These are phyloP conservation scores for Virgularia gustaviana DNA, from an alignment of 92 coral and sea anemone species.

Conservation along the genomic window DNA sequence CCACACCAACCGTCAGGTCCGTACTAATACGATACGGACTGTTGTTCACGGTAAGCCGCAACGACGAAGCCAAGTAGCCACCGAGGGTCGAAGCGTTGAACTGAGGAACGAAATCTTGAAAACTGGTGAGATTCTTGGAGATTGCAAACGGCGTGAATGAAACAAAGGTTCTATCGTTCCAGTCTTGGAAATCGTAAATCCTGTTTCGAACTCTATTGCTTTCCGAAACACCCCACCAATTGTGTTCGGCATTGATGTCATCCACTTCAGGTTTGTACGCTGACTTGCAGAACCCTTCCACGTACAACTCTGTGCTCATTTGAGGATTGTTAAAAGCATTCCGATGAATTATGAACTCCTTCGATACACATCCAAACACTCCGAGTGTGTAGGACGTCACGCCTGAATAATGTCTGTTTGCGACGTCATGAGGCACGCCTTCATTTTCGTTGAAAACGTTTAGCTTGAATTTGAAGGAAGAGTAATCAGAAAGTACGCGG, in stretches of 20 bases:
- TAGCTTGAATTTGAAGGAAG: conserved; percentile 12
- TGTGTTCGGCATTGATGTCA: conserved; percentile 35
- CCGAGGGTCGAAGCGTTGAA: neutral
- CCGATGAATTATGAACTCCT: conserved; percentile 19
- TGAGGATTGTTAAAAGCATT: conserved; percentile 47
- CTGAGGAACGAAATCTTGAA: neutral
- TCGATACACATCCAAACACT: conserved; percentile 37
- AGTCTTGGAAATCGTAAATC: conserved; percentile 58
- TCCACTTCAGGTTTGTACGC: neutral
- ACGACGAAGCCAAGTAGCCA: conserved; percentile 54
- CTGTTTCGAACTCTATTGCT: conserved; percentile 27
- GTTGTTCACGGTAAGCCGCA: conserved; percentile 28
- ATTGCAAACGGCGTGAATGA: conserved; percentile 42
- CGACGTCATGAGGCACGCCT: neutral
- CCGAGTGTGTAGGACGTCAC: neutral
- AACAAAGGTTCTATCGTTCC: conserved; percentile 49
- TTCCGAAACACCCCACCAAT: conserved; percentile 64
- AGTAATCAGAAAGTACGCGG: neutral
- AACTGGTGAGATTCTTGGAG: neutral
- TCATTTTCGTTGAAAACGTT: conserved; percentile 44
- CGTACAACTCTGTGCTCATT: conserved; percentile 45
- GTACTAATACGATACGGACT: conserved; percentile 59
- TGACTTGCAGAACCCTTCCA: conserved; percentile 26
- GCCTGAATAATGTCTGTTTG: neutral
- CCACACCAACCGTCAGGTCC: conserved; percentile 51